Conservation (phyloP, 2,888 invertebrate genomes). For the Loripinus fragilis region DNA sequence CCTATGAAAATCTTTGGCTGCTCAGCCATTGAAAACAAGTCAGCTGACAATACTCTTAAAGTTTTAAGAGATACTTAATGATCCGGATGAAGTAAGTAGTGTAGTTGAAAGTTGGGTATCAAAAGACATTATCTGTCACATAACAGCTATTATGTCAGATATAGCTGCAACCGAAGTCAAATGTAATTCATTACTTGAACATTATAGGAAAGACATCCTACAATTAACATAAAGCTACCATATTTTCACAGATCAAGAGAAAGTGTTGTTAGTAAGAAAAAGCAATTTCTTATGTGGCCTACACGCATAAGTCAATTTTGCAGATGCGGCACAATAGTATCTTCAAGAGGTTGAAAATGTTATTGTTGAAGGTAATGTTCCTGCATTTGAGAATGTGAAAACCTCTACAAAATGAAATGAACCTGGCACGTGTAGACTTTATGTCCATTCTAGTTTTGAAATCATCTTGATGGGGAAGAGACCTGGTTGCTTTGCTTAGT, state of each 20-base stretch:
- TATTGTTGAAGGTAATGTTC: constrained; percentile 26
- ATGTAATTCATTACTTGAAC: constrained; percentile 31
- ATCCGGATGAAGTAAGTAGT: constrained; percentile 31
- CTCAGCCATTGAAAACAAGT: constrained; percentile 48
- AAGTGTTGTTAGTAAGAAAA: constrained; percentile 25
- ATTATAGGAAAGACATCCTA: constrained; percentile 37
- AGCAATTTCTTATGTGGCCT: constrained; percentile 46
- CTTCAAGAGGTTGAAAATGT: constrained; percentile 27
- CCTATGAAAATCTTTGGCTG: constrained; percentile 37
- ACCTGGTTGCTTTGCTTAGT: no score
- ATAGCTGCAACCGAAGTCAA: constrained; percentile 43
- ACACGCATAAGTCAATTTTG: constrained; percentile 43
- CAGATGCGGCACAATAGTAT: constrained; percentile 33
- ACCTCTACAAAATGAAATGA: no score
- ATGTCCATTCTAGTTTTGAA: no score
- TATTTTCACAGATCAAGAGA: constrained; percentile 28
- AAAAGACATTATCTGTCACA: constrained; percentile 33
- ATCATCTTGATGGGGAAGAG: no score
- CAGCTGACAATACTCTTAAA: constrained; percentile 32
- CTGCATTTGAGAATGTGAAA: constrained; percentile 31
- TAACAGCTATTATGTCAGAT: constrained; percentile 46
- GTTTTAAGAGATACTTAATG: constrained; percentile 36
- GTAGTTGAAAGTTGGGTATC: constrained; percentile 22
- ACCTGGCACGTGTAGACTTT: constrained; percentile 37
- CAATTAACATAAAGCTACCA: constrained; percentile 32